Evolutionary conservation across 2,113 vertebrate genomes (phyloP).

Genomic region (Callopanchax toddi): DNA sequence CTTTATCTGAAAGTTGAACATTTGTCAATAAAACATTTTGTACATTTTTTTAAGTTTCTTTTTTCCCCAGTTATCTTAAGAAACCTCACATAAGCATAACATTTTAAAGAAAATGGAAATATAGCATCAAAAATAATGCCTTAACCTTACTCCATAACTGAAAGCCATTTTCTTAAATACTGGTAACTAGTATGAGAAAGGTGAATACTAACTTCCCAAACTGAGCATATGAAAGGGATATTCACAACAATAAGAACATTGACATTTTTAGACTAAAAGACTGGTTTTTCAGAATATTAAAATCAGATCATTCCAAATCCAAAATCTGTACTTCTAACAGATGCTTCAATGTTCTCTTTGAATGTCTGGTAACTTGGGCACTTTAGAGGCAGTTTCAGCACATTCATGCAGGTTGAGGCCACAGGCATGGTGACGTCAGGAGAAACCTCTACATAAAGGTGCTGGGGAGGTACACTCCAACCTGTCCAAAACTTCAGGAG

Average conservation of each 20-base stretch:
- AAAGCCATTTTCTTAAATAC: background rate
- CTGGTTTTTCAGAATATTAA: background rate
- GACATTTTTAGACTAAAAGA: no score
- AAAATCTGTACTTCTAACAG: no score
- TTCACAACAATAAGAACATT: background rate
- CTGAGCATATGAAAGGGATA: background rate
- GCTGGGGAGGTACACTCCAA: slow-evolving; percentile 4
- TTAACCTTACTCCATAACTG: no score
- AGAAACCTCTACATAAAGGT: slow-evolving; percentile 3
- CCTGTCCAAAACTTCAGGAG: slow-evolving; percentile 1
- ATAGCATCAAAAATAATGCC: no score
- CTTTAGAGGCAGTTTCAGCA: slow-evolving; percentile 3
- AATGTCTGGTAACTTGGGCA: slow-evolving; percentile 1
- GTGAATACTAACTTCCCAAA: background rate
- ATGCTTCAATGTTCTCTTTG: slow-evolving; percentile 2
- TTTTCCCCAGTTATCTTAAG: no score
- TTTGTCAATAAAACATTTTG: no score
- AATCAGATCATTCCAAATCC: background rate
- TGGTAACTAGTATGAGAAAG: no score
- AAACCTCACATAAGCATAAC: no score
- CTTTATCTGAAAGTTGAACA: no score
- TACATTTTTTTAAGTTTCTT: no score
- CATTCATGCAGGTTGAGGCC: slow-evolving; percentile 2
- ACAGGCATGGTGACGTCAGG: background rate
- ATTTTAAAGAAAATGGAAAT: no score